Evolutionary conservation across 2,797 vertebrate species (phyloP).

Genomic region (Adrianichthys oophorus): DNA sequence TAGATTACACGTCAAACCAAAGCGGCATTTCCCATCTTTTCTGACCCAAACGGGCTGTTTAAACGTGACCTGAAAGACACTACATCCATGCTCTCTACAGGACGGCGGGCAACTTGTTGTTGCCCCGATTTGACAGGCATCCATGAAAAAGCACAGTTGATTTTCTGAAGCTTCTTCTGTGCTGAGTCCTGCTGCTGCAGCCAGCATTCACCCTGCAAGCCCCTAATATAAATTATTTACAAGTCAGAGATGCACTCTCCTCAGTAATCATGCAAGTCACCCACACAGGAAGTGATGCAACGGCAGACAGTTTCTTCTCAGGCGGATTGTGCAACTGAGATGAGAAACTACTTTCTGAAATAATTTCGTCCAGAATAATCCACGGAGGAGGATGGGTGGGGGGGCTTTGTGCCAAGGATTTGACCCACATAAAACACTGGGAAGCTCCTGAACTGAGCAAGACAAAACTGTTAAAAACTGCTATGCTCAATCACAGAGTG

Average conservation of each 20-base stretch:
- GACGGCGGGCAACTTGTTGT: slow-evolving; percentile 6
- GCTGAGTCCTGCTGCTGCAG: slow-evolving; percentile 8
- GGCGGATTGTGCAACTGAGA: slow-evolving; percentile 2
- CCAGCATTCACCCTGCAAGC: slow-evolving; percentile 16
- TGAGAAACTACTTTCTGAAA: slow-evolving; percentile 17
- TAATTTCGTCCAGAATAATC: slow-evolving; percentile 2
- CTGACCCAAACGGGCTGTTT: not conserved
- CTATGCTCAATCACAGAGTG: too few relatives aligned
- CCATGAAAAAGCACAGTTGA: slow-evolving; percentile 9
- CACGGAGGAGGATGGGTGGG: not conserved
- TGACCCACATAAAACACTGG: slow-evolving; percentile 1
- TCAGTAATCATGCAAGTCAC: slow-evolving; percentile 4
- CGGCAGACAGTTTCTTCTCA: slow-evolving; percentile 6
- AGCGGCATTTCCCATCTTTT: slow-evolving; percentile 6
- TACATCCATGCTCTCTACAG: slow-evolving; percentile 1
- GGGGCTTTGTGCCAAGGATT: slow-evolving; percentile 29
- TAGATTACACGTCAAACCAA: slow-evolving; percentile 23
- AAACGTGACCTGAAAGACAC: not conserved
- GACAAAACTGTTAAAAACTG: too few relatives aligned
- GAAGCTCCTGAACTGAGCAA: too few relatives aligned
- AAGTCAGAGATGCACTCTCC: slow-evolving; percentile 18
- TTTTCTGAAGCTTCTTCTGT: slow-evolving; percentile 22
- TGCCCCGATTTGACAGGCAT: slow-evolving; percentile 1
- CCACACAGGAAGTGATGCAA: slow-evolving; percentile 16
- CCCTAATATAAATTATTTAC: slow-evolving; percentile 30